A percentile compares a stretch with the other conserved stretches of the same genome.
Conservation (phyloP, 2,888 invertebrate genomes). For the Eristalis tenax region DNA sequence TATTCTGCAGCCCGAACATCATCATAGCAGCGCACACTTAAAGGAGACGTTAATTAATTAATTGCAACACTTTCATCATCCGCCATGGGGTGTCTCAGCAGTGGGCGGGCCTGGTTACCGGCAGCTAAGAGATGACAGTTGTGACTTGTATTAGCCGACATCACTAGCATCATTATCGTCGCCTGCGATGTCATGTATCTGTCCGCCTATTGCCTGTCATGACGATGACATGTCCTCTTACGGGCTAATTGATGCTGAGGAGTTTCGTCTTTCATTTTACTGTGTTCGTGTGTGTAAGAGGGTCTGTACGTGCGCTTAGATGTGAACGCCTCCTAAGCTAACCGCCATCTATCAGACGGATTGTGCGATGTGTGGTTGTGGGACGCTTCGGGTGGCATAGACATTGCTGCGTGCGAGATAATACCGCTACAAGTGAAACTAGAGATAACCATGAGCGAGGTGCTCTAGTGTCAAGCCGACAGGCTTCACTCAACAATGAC, state of each 20-base stretch:
- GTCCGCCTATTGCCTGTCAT: slow-evolving; percentile 69
- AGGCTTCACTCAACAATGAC: slow-evolving; percentile 56
- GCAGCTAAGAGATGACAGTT: background rate
- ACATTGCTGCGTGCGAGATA: slow-evolving; percentile 33
- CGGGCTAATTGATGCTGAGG: slow-evolving; percentile 60
- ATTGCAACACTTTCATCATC: slow-evolving; percentile 66
- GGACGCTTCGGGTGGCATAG: slow-evolving; percentile 21
- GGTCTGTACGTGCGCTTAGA: background rate
- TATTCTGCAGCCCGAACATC: slow-evolving; percentile 53
- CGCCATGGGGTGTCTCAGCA: slow-evolving; percentile 50
- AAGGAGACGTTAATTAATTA: slow-evolving; percentile 70
- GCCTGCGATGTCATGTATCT: slow-evolving; percentile 67
- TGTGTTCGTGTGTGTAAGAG: slow-evolving; percentile 1
- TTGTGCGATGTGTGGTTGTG: background rate
- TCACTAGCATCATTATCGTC: slow-evolving; percentile 67
- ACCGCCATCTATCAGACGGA: background rate
- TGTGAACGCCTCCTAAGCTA: slow-evolving; percentile 9
- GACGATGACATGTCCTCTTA: slow-evolving; percentile 56
- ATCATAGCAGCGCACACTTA: slow-evolving; percentile 53
- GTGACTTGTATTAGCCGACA: slow-evolving; percentile 44
- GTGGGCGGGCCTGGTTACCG: background rate
- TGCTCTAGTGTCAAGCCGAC: slow-evolving; percentile 36
- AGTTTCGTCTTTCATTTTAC: slow-evolving; percentile 29
- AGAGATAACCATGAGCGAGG: slow-evolving; percentile 27
- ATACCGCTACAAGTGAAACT: slow-evolving; percentile 1